phyloP scores from a whole-genome alignment of 2,797 vertebrate genomes.

The Bovichtus diacanthus region DNA sequence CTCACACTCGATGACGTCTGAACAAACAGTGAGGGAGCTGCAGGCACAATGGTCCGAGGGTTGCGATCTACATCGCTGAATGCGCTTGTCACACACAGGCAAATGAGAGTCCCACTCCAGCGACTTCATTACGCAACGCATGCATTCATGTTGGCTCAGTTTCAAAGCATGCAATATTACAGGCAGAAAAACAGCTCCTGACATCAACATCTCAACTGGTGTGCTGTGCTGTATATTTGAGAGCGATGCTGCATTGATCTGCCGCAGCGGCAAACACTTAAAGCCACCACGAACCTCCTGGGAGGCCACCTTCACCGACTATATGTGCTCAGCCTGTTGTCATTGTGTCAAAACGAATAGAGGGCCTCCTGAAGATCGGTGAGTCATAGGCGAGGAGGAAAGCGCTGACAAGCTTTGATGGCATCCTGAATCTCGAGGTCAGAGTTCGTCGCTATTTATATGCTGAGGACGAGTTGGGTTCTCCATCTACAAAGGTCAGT shows the following conservation, averaged over 20 bases:
- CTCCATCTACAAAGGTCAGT: conserved; percentile 75
- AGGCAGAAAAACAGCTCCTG: conserved; percentile 25
- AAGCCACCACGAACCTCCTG: conserved; percentile 65
- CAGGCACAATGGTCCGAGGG: conserved; percentile 20
- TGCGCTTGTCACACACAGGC: conserved; percentile 22
- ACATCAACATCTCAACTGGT: conserved; percentile 29
- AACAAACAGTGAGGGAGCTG: conserved; percentile 32
- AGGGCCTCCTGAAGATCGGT: conserved; percentile 47
- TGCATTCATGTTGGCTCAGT: conserved; percentile 33
- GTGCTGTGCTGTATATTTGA: not conserved
- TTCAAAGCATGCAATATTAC: conserved; percentile 30
- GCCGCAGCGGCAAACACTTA: conserved; percentile 60
- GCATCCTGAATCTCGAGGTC: conserved; percentile 61
- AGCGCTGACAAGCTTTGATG: conserved; percentile 56
- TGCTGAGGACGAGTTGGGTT: conserved; percentile 49
- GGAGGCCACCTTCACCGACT: conserved; percentile 52
- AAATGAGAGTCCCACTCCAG: conserved; percentile 32
- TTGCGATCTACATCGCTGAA: conserved; percentile 37
- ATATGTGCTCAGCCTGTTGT: conserved; percentile 57
- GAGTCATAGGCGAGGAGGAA: conserved; percentile 64
- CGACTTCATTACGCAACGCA: conserved; percentile 32
- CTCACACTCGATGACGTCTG: conserved; percentile 31
- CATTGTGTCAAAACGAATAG: conserved; percentile 66
- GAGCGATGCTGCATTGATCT: conserved; percentile 61
- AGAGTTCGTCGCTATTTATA: conserved; percentile 74